Evolutionary conservation across 2,888 invertebrate genomes (phyloP).

Genomic region (Bursaphelenchus okinawaensis): DNA sequence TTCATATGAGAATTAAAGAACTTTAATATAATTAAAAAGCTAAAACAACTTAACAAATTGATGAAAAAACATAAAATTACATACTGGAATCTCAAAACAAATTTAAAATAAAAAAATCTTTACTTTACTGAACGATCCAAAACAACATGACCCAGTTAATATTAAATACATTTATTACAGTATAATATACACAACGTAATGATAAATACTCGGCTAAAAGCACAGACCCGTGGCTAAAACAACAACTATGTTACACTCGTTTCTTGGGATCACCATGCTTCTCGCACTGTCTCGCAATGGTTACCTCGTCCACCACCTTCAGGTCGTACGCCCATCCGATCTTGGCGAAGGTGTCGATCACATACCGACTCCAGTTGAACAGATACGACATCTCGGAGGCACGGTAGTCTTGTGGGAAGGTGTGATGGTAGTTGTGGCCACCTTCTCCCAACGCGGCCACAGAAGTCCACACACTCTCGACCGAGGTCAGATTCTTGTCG

Average conservation of each 20-base stretch:
- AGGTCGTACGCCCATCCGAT: constrained; percentile 52
- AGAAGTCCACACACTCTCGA: constrained; percentile 49
- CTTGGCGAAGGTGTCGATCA: constrained; percentile 45
- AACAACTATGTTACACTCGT: background rate
- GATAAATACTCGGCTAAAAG: too few relatives aligned
- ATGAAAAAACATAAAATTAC: too few relatives aligned
- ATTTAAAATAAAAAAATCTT: too few relatives aligned
- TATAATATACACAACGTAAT: too few relatives aligned
- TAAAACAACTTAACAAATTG: too few relatives aligned
- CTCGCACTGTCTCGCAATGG: constrained; percentile 36
- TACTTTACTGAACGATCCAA: too few relatives aligned
- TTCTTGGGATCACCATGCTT: background rate
- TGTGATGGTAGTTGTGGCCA: constrained; percentile 59
- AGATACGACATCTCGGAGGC: constrained; percentile 56
- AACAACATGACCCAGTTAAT: too few relatives aligned
- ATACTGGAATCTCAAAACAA: too few relatives aligned
- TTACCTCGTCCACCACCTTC: constrained; percentile 32
- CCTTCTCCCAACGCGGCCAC: constrained; percentile 50
- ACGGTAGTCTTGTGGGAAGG: constrained; percentile 60
- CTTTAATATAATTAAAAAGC: too few relatives aligned
- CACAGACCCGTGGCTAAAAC: too few relatives aligned
- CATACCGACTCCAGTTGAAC: constrained; percentile 49
- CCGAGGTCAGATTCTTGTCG: constrained; percentile 65
- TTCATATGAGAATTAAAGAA: too few relatives aligned
- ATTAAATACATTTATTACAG: too few relatives aligned